A percentile compares a stretch with the other conserved stretches of the same genome.
These are phyloP conservation scores for Myzus persicae DNA, from an alignment of 1,140 invertebrate species.

Conservation along the genomic window DNA sequence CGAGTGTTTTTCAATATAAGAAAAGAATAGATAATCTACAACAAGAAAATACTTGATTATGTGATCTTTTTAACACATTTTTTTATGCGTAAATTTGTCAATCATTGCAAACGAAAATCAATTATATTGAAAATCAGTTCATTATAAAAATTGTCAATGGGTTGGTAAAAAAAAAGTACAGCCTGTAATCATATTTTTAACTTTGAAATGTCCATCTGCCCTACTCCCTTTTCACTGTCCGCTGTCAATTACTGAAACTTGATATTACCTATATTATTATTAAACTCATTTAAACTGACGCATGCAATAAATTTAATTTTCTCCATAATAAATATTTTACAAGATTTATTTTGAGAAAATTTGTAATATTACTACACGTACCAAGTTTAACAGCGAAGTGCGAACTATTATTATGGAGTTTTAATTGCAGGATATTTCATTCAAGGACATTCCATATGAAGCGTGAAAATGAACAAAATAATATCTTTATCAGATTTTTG, in stretches of 20 bases:
- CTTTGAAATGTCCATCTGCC: too few relatives aligned
- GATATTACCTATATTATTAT: neutral
- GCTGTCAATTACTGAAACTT: neutral
- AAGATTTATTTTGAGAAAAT: neutral
- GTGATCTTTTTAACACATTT: neutral
- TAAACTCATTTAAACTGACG: neutral
- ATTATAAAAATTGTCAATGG: neutral
- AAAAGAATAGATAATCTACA: too few relatives aligned
- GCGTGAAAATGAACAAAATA: too few relatives aligned
- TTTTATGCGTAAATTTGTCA: neutral
- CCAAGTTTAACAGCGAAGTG: neutral
- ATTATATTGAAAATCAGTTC: neutral
- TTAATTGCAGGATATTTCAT: too few relatives aligned
- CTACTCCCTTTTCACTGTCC: neutral
- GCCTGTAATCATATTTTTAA: neutral
- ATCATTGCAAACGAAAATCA: too few relatives aligned
- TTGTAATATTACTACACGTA: neutral
- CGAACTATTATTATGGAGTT: too few relatives aligned
- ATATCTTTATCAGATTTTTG: neutral
- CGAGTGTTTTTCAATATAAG: too few relatives aligned
- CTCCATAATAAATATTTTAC: neutral
- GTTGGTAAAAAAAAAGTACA: neutral
- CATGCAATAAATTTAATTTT: neutral
- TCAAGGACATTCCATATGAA: too few relatives aligned
- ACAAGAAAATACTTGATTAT: too few relatives aligned